Conservation (phyloP, 2,888 invertebrate genomes). For the Cloeon dipterum region DNA sequence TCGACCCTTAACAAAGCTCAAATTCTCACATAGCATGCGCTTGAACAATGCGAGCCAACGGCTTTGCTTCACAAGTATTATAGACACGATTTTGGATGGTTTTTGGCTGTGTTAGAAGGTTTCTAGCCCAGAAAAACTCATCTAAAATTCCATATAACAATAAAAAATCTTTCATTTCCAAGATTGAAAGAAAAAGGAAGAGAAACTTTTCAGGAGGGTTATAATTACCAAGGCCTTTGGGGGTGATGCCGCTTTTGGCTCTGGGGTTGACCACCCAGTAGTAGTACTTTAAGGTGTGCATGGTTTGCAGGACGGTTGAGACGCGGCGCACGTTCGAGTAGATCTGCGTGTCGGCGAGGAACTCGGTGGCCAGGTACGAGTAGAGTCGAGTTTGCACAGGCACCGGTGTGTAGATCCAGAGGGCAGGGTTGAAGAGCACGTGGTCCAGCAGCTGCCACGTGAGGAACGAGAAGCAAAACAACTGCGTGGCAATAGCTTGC, state of each 20-base stretch:
- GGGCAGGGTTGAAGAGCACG: constrained; percentile 94
- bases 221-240: constrained; percentile 87
- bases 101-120: too few species aligned
- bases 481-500: constrained; percentile 39
- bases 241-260: constrained; percentile 82
- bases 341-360: constrained; percentile 90
- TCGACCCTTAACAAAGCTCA: too few species aligned
- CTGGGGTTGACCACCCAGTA: constrained; percentile 97
- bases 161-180: too few species aligned
- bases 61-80: too few species aligned
- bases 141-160: too few species aligned
- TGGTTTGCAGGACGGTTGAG: constrained; percentile 91
- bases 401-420: constrained; percentile 97
- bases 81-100: too few species aligned
- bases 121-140: too few species aligned
- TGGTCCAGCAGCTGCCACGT: constrained; percentile 96
- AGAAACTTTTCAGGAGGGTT: too few species aligned
- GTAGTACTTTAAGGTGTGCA: constrained; percentile 96
- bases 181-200: too few species aligned
- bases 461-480: constrained; percentile 74
- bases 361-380: constrained; percentile 96
- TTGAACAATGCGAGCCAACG: too few species aligned
- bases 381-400: constrained; percentile 88
- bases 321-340: constrained; percentile 92
- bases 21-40: too few species aligned